Evolutionary conservation across 2,888 invertebrate genomes (phyloP), one percentile per base, ranked within the genome.

Genomic region (Acrobasis repandana): DNA sequence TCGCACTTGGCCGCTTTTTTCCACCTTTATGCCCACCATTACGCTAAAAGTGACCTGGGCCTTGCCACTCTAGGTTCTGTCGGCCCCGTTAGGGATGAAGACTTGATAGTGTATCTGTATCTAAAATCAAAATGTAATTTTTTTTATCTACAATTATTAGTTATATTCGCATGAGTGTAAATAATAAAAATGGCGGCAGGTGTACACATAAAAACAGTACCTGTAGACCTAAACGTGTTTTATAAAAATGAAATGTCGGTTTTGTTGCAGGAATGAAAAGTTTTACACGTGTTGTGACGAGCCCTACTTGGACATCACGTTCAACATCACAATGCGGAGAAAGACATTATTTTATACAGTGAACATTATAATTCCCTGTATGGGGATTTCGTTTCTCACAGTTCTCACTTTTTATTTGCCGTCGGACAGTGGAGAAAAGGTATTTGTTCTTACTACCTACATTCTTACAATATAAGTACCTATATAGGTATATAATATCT

Each of bases 251-350:
- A 36, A 38, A 20, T 33, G 11, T 33, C 16, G n/a, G 50, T 14
- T 50, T 49, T 46, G 69, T 90, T 89, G 9, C 93, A 96, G 97
- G 83, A 97, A 97, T 88, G 97, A 97, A 88, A 97, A 97, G 87
- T 97, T 96, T 93, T 97, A 98, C 93, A 98, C 98, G 73, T 99
- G 99, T 93, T 99, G 98, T 92, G 97, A 97, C 84, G 98, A 98
- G 92, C 98, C 98, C 63, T 99, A 97, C 91, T 94, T 97, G 90
- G 99, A 97, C 90, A 94, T 99, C 87, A 99, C 98, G 67, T 99
- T 99, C 94, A 98, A 99, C 93, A 98, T 99, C 81, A 98, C 98
- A 69, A 97, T 98, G 96, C 94, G 98, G 76, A 94, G 98, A 75
- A 98, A 98, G 93, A 98, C 98, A 58, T 94, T 99, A 74, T 98